Base-by-base conservation (phyloP, 1,140 invertebrate genomes). In the Nixonia krombeini region DNA sequence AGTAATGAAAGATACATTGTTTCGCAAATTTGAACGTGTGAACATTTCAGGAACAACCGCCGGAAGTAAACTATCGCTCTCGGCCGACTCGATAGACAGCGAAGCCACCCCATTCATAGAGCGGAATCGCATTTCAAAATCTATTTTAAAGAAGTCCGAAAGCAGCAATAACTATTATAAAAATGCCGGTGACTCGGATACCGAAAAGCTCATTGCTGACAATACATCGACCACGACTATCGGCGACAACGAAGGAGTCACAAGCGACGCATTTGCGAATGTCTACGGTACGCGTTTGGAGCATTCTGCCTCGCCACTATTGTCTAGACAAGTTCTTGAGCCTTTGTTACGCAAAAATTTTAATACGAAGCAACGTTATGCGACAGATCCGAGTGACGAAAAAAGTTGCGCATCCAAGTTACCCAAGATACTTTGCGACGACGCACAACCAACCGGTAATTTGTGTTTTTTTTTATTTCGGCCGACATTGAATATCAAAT, bases 81-180 rank as follows among this genome's bases (percentile, higher is more conserved):
- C 90, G 40, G 89, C 87, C 29, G 91, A 92, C 67, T 92, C 90
- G 37, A 90, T 91, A 72, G 90, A 92, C 80, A 87, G 85, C 69
- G 81, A 86, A 45, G 84, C 86, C 15, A 87, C 87, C 73, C 88
- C 88, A 23, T 90, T 89, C 76, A 81, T 89, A 66, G 90, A 90
- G 77, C 86, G 86, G 52, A 89, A 89, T 61, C 85, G 89, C 23
- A 85, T 88, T 71, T 91, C 89, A 38, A 93, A 92, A 81, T 93
- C 92, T 53, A 93, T 94, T 75, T 81, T 94, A 68, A 94, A 93
- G 85, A 91, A 91, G 79, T 90, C 91, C 28, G 91, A 92, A 71
- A 87, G 82, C 64, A 84, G 83, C 69, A 85, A 82, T 44, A 79
- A 79, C 55, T 79, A 84, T 52, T 84, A 84, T 58, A 78, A 65